These are phyloP conservation scores for Netta rufina DNA, from an alignment of 2,797 vertebrate genomes.

Conservation along the genomic window DNA sequence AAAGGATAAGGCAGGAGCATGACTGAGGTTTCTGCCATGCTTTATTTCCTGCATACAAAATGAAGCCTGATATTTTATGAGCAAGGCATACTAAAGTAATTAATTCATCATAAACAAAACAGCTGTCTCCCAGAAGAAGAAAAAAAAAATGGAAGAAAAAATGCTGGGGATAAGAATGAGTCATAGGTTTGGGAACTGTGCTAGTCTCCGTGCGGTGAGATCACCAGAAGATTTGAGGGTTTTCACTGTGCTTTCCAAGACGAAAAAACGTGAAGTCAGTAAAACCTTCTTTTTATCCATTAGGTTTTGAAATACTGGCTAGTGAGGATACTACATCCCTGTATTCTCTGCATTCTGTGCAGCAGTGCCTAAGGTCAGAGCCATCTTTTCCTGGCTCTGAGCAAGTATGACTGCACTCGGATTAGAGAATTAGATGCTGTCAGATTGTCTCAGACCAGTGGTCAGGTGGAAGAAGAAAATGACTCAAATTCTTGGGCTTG, in stretches of 20 bases:
- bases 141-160: neutral
- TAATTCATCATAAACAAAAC: constrained; percentile 48
- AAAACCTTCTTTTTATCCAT: neutral
- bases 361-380: neutral
- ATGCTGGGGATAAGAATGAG: neutral
- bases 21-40: neutral
- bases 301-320: neutral
- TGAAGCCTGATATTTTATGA: neutral
- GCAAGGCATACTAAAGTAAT: neutral
- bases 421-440: neutral
- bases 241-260: neutral
- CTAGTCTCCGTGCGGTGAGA: neutral
- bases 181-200: constrained; percentile 34
- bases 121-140: constrained; percentile 8
- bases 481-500: neutral
- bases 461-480: neutral
- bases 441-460: neutral
- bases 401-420: neutral
- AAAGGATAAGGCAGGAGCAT: neutral
- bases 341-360: neutral
- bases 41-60: neutral
- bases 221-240: neutral
- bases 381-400: neutral
- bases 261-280: neutral
- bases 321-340: neutral